Base-by-base conservation (phyloP, 2,888 invertebrate genomes). In the Philereme transversata region DNA sequence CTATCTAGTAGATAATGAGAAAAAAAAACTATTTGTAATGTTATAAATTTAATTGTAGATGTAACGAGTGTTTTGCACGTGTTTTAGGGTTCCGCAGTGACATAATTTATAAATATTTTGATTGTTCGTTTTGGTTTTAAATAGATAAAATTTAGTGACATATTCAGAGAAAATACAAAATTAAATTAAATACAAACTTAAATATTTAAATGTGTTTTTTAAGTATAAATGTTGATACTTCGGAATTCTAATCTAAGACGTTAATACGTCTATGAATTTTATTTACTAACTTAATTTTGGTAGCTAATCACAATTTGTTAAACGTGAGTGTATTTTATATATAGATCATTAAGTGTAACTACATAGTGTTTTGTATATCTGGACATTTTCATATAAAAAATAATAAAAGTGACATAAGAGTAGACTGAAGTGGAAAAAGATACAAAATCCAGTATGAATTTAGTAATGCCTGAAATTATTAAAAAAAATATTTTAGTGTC, bases 1-100 rank as follows among this genome's bases (percentile, higher is more conserved):
- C 91, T 92, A 91, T 91, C 87, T 90, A 87, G 88, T 90, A 89
- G 86, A 84, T 89, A 22, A 88, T 83, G 81, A 84, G 79, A 80
- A 81, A 22, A 81, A 22, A 82, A 82, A 84, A 84, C 84, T 89
- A 89, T 87, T 87, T 87, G 86, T 90, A 91, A 90, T 87, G 84
- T 90, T 89, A 80, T 84, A 80, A 85, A 86, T 79, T 69, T 84
- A 84, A 84, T 76, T 86, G 78, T 90, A 90, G 87, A 80, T 74
- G 82, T 90, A 68, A 88, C 78, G 81, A 84, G 88, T 89, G 88
- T 78, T 86, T 82, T 84, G 88, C 91, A 90, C 89, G 85, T 81
- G 76, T 77, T 61, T 62, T 62, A 57, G 53, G 60, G 63, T 65
- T 65, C 60, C 53, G 62, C 51, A 56, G 55, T 60, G 44, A 40